These are phyloP conservation scores for Morphnarchus princeps DNA, from an alignment of 2,113 vertebrate species.

Conservation along the genomic window DNA sequence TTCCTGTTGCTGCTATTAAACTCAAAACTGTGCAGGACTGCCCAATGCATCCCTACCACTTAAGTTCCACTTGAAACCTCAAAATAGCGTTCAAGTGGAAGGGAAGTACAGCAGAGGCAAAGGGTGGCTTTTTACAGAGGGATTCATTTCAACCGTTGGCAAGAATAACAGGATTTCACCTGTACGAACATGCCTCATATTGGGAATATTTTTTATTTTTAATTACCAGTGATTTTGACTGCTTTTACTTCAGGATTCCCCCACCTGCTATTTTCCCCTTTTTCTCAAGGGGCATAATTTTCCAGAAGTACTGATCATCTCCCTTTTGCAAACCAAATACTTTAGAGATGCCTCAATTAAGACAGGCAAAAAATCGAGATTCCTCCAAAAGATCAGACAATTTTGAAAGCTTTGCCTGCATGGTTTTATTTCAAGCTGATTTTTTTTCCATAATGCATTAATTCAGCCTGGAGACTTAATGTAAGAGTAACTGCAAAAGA, in stretches of 20 bases:
- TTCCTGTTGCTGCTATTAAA: background rate
- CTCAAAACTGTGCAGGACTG: background rate
- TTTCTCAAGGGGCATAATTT: background rate
- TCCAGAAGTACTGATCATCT: background rate
- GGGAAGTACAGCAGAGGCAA: background rate
- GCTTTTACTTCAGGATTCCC: background rate
- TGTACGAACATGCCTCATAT: background rate
- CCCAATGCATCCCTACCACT: background rate
- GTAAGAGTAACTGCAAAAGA: background rate
- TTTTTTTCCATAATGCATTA: background rate
- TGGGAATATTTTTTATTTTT: background rate
- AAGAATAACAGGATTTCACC: background rate
- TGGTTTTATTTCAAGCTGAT: background rate
- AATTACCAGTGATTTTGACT: background rate
- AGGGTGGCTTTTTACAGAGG: background rate
- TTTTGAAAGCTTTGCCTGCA: background rate
- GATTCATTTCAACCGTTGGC: background rate
- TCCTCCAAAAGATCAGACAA: background rate
- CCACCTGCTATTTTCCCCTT: background rate
- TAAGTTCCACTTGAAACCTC: constrained; percentile 7
- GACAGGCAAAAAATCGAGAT: background rate
- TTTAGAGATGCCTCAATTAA: background rate
- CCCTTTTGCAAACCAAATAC: background rate
- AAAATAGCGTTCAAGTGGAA: background rate
- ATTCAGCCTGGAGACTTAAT: background rate